Evolutionary conservation across 2,113 vertebrate genomes (phyloP), one percentile per base, ranked within the genome.

Genomic region (Pygoscelis adeliae): DNA sequence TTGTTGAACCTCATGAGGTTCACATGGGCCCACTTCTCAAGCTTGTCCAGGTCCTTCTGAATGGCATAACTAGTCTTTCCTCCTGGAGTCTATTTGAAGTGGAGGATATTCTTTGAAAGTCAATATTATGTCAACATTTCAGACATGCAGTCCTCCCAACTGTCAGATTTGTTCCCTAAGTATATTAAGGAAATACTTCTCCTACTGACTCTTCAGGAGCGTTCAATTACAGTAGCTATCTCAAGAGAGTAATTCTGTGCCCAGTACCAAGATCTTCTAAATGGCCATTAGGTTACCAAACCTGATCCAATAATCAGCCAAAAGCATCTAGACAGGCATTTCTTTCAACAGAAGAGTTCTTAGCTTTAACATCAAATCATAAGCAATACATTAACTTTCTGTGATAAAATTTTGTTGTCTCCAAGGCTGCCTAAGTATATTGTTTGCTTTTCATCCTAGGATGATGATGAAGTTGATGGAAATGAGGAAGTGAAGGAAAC

Each of bases 401-500:
- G n/a, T 22, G 40, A 58, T 67, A 25, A 69, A 67, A 21, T 47
- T 27, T 42, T 56, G 10, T 61, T 90, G 46, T 53, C 55, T 70
- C 80, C 23, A 38, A 20, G 79, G 49, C 66, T 72, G 29, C 32
- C 62, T 85, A 46, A 8, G 56, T 70, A n/a, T 6, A 62, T 15
- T 30, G 23, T 89, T 80, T 96, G 34, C n/a, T 55, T 91, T 94
- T 83, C 80, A 73, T 91, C 89, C 38, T 93, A 98, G 98, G 98
- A 97, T 29, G 97, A 97, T 23, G 98, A 98, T 55, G 98, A 98
- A 61, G 81, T 97, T 47, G 98, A 98, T 89, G 98, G 81, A 66
- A 97, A 96, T 0, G 98, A 98, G 73, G 98, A 98, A 34, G 90
- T 87, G 87, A 98, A 97, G 90, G 90, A 97, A 58, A 66, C 84